These are phyloP conservation scores for Scatophagus argus DNA, from an alignment of 2,113 vertebrate species.

Conservation along the genomic window DNA sequence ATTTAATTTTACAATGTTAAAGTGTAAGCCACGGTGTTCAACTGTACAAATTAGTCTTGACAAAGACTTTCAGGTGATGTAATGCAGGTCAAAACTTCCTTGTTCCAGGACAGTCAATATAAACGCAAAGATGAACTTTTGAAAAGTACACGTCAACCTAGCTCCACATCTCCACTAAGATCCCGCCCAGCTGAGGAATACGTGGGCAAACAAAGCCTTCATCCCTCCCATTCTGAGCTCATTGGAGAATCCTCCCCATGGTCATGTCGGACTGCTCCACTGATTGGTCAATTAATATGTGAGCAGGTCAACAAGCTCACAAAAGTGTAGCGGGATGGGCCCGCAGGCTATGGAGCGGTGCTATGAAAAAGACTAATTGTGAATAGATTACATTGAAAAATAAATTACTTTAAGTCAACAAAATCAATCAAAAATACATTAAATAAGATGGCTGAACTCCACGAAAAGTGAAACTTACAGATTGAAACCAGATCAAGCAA, in stretches of 20 bases:
- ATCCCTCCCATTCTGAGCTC: constrained; percentile 46
- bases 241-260: constrained; percentile 53
- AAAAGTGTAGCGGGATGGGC: constrained; percentile 47
- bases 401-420: accelerated
- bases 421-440: not conserved
- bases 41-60: not conserved
- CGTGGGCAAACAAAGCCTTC: constrained; percentile 36
- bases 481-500: constrained; percentile 24
- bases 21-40: not conserved
- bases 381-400: too few species aligned
- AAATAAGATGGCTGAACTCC: not conserved
- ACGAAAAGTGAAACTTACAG: not conserved
- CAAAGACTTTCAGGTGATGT: too few species aligned
- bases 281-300: constrained; percentile 21
- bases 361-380: accelerated
- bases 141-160: constrained; percentile 87
- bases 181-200: constrained; percentile 61
- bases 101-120: constrained; percentile 9
- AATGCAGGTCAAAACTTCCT: constrained; percentile 58
- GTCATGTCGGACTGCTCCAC: constrained; percentile 58
- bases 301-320: constrained; percentile 46
- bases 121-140: constrained; percentile 42
- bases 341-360: not conserved
- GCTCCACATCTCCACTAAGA: constrained; percentile 33
- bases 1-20: not conserved